Percentiles rank a stretch among this genome's conserved stretches.
Conservation (phyloP, 2,888 invertebrate genomes). For the Steinernema scapterisci region DNA sequence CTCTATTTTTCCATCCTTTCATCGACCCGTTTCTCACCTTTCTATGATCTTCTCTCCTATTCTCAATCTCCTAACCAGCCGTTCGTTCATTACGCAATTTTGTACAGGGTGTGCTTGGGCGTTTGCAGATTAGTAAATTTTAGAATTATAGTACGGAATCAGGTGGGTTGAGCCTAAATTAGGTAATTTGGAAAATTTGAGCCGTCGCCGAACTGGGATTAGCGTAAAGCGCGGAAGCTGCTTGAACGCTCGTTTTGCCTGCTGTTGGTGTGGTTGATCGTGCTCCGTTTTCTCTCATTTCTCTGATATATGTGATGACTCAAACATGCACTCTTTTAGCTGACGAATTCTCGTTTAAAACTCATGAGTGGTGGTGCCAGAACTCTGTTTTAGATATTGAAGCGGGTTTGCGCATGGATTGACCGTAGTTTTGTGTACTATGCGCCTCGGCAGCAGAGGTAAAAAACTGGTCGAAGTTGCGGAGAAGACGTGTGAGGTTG, state of each 20-base stretch:
- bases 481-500: too few relatives aligned
- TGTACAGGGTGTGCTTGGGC: slow-evolving; percentile 10
- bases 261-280: slow-evolving; percentile 22
- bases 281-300: slow-evolving; percentile 28
- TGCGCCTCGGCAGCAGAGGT: too few relatives aligned
- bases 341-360: not conserved
- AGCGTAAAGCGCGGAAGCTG: slow-evolving; percentile 25
- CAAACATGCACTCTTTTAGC: slow-evolving; percentile 22
- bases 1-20: too few relatives aligned
- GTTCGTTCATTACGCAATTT: not conserved
- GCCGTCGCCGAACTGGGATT: not conserved
- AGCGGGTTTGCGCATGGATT: slow-evolving; percentile 13
- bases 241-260: slow-evolving; percentile 32
- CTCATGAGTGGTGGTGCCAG: too few relatives aligned
- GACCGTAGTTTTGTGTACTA: slow-evolving; percentile 7
- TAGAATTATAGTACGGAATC: not conserved
- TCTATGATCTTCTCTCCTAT: too few relatives aligned
- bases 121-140: not conserved
- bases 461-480: too few relatives aligned
- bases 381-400: not conserved
- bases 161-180: not conserved
- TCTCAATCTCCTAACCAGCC: too few relatives aligned
- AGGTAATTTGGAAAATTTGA: not conserved
- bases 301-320: not conserved
- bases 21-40: too few relatives aligned